Evolutionary conservation across 2,888 invertebrate genomes (phyloP).

Genomic region (Tigriopus californicus): DNA sequence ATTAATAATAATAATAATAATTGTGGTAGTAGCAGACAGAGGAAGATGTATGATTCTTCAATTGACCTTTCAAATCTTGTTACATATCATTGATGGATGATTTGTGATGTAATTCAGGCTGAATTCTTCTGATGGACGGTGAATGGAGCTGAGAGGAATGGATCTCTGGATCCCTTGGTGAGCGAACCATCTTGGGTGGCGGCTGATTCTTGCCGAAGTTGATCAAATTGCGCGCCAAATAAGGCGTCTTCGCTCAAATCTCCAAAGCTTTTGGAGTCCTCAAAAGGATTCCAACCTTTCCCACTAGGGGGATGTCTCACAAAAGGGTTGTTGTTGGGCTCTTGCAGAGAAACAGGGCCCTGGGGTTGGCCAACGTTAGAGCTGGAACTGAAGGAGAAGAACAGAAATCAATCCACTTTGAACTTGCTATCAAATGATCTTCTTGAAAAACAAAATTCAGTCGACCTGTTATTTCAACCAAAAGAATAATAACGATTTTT

Average conservation of each 20-base stretch:
- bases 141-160: not conserved
- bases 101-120: too few relatives aligned
- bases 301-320: conserved; percentile 37
- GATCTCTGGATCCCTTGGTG: not conserved
- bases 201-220: conserved; percentile 42
- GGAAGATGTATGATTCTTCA: too few relatives aligned
- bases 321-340: conserved; percentile 15
- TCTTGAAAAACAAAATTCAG: too few relatives aligned
- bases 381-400: conserved; percentile 24
- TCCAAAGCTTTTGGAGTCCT: conserved; percentile 46
- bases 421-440: too few relatives aligned
- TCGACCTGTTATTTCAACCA: too few relatives aligned
- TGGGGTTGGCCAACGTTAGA: conserved; percentile 24
- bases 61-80: too few relatives aligned
- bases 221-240: conserved; percentile 64
- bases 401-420: conserved; percentile 12
- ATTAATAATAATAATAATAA: too few relatives aligned
- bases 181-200: too few relatives aligned
- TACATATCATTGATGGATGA: too few relatives aligned
- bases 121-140: not conserved
- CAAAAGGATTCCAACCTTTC: conserved; percentile 61
- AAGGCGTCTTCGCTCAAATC: conserved; percentile 58
- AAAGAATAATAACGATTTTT: too few relatives aligned
- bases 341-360: conserved; percentile 21
- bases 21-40: too few relatives aligned